Percentiles rank a stretch among this genome's conserved stretches.
These are phyloP conservation scores for Eunapius fragilis DNA, from an alignment of 37 sponge, comb jelly and placozoan species.

Conservation along the genomic window DNA sequence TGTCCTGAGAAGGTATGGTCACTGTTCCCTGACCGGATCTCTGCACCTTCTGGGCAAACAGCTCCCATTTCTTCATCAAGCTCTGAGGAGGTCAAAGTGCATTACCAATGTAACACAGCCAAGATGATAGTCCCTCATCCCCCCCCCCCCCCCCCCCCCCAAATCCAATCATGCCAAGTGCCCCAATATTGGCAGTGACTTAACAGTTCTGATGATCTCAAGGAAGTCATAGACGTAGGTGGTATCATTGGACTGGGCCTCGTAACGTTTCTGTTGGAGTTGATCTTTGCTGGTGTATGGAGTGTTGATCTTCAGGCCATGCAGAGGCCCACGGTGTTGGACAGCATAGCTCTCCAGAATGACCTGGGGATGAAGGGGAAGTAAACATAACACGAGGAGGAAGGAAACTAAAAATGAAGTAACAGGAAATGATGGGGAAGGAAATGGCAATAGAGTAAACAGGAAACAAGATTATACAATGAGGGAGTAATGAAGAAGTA, in stretches of 20 bases:
- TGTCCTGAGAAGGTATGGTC: constrained; percentile 45
- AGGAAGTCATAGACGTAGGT: constrained; percentile 98
- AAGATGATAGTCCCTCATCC: no score
- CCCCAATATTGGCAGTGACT: not conserved
- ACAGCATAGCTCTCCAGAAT: constrained; percentile 64
- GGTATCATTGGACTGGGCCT: constrained; percentile 90
- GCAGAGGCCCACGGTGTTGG: constrained; percentile 77
- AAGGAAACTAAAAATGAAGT: not conserved
- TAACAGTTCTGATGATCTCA: constrained; percentile 89
- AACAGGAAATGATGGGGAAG: not conserved
- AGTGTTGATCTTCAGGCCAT: constrained; percentile 85
- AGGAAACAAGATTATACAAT: not conserved
- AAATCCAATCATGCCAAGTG: not conserved
- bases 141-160: no score
- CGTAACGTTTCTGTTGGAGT: constrained; percentile 90
- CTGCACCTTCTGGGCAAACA: constrained; percentile 32
- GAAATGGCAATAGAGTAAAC: not conserved
- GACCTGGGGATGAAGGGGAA: constrained; percentile 11
- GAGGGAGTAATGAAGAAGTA: not conserved
- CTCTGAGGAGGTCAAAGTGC: constrained; percentile 27
- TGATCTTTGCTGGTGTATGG: constrained; percentile 96
- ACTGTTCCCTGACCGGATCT: constrained; percentile 14
- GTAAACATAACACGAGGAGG: not conserved
- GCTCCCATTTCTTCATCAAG: constrained; percentile 66
- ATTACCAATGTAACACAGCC: not conserved